Percentiles rank a stretch among this genome's conserved stretches.
Evolutionary conservation across 2,888 invertebrate species (phyloP).

Genomic region (Tethea ocularis): DNA sequence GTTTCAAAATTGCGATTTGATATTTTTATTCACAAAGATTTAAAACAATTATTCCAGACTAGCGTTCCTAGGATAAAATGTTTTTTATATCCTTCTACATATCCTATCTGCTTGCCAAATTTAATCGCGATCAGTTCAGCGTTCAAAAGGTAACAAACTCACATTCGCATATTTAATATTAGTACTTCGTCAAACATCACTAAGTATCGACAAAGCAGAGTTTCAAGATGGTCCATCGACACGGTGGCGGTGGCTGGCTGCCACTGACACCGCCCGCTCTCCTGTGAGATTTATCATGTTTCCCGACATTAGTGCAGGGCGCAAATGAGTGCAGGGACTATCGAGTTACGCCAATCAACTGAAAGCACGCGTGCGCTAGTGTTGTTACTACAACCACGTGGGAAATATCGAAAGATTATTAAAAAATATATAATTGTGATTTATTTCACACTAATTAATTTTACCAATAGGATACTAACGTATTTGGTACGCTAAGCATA

Average conservation of each 20-base stretch:
- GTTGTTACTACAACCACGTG: slow-evolving; percentile 46
- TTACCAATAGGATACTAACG: too few relatives aligned
- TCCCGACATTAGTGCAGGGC: slow-evolving; percentile 64
- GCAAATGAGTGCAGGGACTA: slow-evolving; percentile 77
- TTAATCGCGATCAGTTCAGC: too few relatives aligned
- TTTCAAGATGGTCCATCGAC: slow-evolving; percentile 27
- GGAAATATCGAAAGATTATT: slow-evolving; percentile 38
- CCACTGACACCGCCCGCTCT: slow-evolving; percentile 45
- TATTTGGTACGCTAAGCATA: too few relatives aligned
- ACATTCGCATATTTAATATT: background rate
- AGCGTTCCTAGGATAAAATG: too few relatives aligned
- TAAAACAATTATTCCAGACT: too few relatives aligned
- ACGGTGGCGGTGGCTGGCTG: slow-evolving; percentile 42
- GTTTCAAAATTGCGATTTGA: too few relatives aligned
- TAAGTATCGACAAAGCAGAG: slow-evolving; percentile 34
- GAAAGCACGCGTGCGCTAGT: slow-evolving; percentile 70
- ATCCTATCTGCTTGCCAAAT: too few relatives aligned
- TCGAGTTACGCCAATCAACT: slow-evolving; percentile 83
- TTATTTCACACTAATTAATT: too few relatives aligned
- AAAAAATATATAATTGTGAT: too few relatives aligned
- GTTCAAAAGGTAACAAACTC: too few relatives aligned
- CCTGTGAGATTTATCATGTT: slow-evolving; percentile 65
- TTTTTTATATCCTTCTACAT: too few relatives aligned
- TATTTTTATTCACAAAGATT: too few relatives aligned
- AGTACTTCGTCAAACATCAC: slow-evolving; percentile 30